Base-by-base conservation (phyloP, 2,888 invertebrate genomes). In the Chrysopilus asiliformis region DNA sequence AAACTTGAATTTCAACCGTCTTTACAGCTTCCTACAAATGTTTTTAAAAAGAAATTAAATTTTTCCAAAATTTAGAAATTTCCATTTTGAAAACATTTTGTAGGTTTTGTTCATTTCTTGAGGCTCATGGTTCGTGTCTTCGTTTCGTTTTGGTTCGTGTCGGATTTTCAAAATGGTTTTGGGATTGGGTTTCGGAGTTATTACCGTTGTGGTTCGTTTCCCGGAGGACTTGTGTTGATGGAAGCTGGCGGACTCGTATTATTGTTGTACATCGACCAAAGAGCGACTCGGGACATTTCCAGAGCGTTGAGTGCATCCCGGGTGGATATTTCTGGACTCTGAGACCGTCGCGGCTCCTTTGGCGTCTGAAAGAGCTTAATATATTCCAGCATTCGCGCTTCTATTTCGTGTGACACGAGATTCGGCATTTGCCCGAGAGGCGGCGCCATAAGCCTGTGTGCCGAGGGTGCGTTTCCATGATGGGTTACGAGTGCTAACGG, bases 181-280 rank as follows among this genome's bases (percentile, higher is more conserved):
- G n/a, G n/a, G n/a, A n/a, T n/a, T n/a, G n/a, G n/a, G n/a, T n/a
- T n/a, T n/a, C n/a, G n/a, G n/a, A n/a, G n/a, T n/a, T n/a, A n/a
- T 53, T 50, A 64, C 64, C 62, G 56, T 49, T 65, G 70, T 36
- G 67, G 64, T 48, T 66, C 67, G 28, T 38, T 43, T 22, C 50
- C 52, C 31, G 54, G 60, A 28, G 65, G 62, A 40, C 65, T 69
- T 32, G 65, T 56, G 45, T 64, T 52, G 46, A 62, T 53, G 46
- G 58, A 48, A 47, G 66, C 45, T 55, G 68, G 56, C 51, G 74
- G 70, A 56, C 50, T 64, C 52, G 62, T 70, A 59, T 72, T 73
- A 53, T 79, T 81, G 58, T 79, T 79, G 64, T 83, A 86, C 52
- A 86, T 71, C 45, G 80, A 84, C 83, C 84, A 86, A 16, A 87